Base-by-base conservation (phyloP, 1,140 invertebrate species). In the Drosophila sturtevanti region DNA sequence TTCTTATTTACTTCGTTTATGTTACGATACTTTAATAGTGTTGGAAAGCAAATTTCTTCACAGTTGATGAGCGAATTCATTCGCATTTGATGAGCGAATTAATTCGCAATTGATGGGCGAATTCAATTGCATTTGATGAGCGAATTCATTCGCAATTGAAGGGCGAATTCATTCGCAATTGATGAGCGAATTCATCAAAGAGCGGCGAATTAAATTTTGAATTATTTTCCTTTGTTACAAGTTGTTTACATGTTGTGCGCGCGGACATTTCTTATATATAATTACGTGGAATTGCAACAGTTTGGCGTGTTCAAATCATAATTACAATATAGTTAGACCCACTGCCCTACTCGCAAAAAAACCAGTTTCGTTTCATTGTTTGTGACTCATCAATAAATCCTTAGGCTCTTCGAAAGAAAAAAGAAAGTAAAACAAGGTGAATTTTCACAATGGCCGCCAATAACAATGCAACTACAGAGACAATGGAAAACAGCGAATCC, bases 361-460 rank as follows among this genome's bases (percentile, higher is more conserved):
- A 71, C 64, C 72, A 63, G 72, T 75, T 75, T 60, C 16, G 12
- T 34, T 6, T n/a, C 5, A 12, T 22, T 62, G 18, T 44, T 22
- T 70, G 81, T 85, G 81, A 85, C 81, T 85, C 81, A 85, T 87
- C 81, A 77, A 18, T 10, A 66, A 79, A 61, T 68, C 48, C 59
- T 34, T 61, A 79, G 77, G 71, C 71, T 76, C 64, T 38, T 37
- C 51, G 27, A 75, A 7, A 62, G n/a, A 70, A 66, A 56, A 18
- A 56, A 35, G 27, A 18, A 18, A 34, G 27, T 37, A 60, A 48
- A 1, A 11, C 41, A 48, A 48, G 22, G 35, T 4, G 24, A 38
- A 31, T 62, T 70, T 77, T 78, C 64, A 69, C 71, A 78, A 86
- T 86, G 82, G 82, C 79, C 64, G 75, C 64, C 55, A 35, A 61